These are phyloP conservation scores for Oegoconia quadripuncta DNA, from an alignment of 2,888 invertebrate species.

Conservation along the genomic window DNA sequence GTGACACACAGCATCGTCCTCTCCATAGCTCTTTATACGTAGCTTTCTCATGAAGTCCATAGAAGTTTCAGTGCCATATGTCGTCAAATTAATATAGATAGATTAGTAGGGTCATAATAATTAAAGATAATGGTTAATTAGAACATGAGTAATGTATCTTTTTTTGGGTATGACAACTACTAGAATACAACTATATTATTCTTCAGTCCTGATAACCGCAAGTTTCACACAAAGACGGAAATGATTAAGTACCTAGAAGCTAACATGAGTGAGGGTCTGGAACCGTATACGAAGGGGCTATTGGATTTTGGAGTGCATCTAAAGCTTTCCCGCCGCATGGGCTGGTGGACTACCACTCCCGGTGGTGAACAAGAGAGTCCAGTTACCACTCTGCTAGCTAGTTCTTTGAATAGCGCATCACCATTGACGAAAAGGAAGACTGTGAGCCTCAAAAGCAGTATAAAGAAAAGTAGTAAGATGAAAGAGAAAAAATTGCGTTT, in stretches of 20 bases:
- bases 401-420: conserved; percentile 34
- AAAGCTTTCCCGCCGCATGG: conserved; percentile 62
- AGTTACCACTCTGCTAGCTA: conserved; percentile 32
- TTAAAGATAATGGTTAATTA: no score
- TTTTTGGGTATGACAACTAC: no score
- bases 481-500: conserved; percentile 28
- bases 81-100: no score
- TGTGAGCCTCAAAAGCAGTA: conserved; percentile 34
- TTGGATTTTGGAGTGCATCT: conserved; percentile 68
- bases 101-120: no score
- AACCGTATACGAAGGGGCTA: conserved; percentile 45
- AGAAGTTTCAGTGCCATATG: no score
- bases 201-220: conserved; percentile 57
- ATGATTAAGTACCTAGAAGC: conserved; percentile 57
- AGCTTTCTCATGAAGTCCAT: no score
- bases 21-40: no score
- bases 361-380: conserved; percentile 34
- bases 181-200: background rate
- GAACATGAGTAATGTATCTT: no score
- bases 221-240: conserved; percentile 66
- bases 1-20: no score
- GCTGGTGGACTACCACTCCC: conserved; percentile 53
- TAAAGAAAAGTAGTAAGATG: conserved; percentile 30
- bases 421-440: conserved; percentile 48
- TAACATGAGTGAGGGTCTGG: conserved; percentile 29